Evolutionary conservation across 64 coral and sea anemone genomes (phyloP).

Genomic region (Montipora efflorescens): DNA sequence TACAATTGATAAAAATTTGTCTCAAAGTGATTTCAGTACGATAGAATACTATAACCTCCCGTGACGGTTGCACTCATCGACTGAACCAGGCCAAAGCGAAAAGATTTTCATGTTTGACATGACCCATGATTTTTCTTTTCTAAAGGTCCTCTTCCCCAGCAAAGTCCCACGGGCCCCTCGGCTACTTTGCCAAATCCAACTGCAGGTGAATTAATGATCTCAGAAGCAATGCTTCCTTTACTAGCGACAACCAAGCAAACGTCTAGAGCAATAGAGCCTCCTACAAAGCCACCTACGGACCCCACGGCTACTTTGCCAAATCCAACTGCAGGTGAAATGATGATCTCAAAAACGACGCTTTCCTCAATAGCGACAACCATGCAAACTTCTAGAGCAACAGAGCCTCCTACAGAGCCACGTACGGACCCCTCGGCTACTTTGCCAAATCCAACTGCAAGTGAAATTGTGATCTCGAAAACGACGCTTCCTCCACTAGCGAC

Average conservation of each 20-base stretch:
- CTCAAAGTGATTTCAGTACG: too few species aligned
- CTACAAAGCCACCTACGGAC: too few species aligned
- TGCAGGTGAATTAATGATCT: background rate
- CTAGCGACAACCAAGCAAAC: background rate
- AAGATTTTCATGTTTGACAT: background rate
- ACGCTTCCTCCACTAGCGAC: background rate
- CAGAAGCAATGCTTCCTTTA: background rate
- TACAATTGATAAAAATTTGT: too few species aligned
- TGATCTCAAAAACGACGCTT: background rate
- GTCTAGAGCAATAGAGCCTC: too few species aligned
- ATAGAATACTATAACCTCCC: too few species aligned
- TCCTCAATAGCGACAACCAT: background rate
- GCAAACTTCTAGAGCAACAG: background rate
- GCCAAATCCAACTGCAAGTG: background rate
- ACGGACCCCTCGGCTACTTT: background rate
- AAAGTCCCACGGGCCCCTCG: background rate
- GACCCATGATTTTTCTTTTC: background rate
- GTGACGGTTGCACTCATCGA: background rate
- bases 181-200: background rate
- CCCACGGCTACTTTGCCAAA: background rate
- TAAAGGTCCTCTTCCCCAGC: slow-evolving; percentile 2
- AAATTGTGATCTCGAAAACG: background rate
- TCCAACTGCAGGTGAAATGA: background rate
- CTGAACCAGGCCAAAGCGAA: background rate
- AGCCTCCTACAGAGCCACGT: too few species aligned